Evolutionary conservation across 2,797 vertebrate genomes (phyloP).

Genomic region (Borostomias antarcticus): DNA sequence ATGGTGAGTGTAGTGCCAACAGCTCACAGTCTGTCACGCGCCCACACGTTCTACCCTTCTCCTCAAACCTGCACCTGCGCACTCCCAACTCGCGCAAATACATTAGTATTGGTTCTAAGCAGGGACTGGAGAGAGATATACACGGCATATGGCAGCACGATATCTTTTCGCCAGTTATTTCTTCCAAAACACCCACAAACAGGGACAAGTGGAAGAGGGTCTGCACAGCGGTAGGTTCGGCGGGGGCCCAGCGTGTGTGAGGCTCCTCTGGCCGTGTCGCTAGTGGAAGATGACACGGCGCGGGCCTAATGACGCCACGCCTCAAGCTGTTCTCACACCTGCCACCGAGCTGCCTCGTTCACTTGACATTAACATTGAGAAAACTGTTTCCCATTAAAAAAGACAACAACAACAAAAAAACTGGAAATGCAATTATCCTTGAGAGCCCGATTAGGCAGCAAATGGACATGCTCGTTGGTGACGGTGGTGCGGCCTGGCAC

Average conservation of each 20-base stretch:
- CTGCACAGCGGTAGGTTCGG: conserved; percentile 44
- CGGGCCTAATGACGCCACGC: conserved; percentile 65
- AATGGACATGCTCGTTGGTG: not conserved
- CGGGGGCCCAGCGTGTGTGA: not conserved
- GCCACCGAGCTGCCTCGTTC: conserved; percentile 62
- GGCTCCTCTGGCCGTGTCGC: conserved; percentile 49
- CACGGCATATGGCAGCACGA: not conserved
- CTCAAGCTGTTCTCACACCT: conserved; percentile 76
- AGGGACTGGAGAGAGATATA: not conserved
- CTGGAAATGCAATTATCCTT: conserved; percentile 60
- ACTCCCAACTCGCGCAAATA: not conserved
- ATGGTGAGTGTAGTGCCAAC: conserved; percentile 56
- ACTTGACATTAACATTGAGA: conserved; percentile 67
- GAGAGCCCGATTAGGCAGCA: conserved; percentile 65
- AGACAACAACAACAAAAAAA: not conserved
- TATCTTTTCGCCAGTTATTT: not conserved
- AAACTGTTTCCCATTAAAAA: conserved; percentile 24
- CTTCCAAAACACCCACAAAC: not conserved
- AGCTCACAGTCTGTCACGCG: conserved; percentile 68
- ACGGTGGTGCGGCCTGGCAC: not conserved
- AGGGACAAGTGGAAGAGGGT: no score
- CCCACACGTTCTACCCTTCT: conserved; percentile 43
- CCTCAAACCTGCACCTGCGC: not conserved
- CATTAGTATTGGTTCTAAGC: not conserved
- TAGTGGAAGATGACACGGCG: conserved; percentile 62